These are phyloP conservation scores for Macrocentrus cingulum DNA, from an alignment of 1,140 invertebrate species.

Conservation along the genomic window DNA sequence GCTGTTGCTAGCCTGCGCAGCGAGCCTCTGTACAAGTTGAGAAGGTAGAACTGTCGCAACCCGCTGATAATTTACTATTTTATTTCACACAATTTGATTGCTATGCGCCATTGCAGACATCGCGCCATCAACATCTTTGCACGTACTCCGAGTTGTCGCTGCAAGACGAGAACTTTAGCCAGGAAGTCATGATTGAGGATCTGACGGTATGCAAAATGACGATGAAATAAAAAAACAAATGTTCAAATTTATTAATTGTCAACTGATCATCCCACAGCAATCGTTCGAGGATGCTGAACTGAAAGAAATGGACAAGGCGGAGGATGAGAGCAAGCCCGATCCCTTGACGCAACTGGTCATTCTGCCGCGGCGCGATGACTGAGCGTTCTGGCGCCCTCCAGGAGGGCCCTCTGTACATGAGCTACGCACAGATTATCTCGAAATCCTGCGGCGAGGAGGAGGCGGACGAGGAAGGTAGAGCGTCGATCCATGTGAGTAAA, in stretches of 20 bases:
- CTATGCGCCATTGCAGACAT: slow-evolving; percentile 91
- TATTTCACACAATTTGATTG: too few relatives aligned
- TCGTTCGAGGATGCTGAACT: slow-evolving; percentile 92
- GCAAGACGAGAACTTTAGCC: slow-evolving; percentile 91
- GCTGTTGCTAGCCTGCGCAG: slow-evolving; percentile 94
- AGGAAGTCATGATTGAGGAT: slow-evolving; percentile 97
- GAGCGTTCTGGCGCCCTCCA: slow-evolving; percentile 85
- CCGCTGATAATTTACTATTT: too few relatives aligned
- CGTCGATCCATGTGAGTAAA: slow-evolving; percentile 89
- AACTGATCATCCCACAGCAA: slow-evolving; percentile 65
- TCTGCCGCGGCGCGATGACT: slow-evolving; percentile 96
- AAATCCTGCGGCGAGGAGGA: slow-evolving; percentile 97
- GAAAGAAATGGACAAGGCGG: slow-evolving; percentile 85
- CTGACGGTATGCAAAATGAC: slow-evolving; percentile 75
- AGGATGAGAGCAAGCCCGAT: slow-evolving; percentile 89
- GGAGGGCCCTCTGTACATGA: slow-evolving; percentile 95
- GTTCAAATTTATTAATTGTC: background rate
- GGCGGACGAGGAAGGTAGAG: slow-evolving; percentile 86
- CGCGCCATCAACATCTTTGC: slow-evolving; percentile 97
- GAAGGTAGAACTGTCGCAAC: slow-evolving; percentile 81
- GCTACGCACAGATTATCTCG: slow-evolving; percentile 96
- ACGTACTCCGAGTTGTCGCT: slow-evolving; percentile 93
- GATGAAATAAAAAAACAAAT: too few relatives aligned
- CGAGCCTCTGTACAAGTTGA: slow-evolving; percentile 87
- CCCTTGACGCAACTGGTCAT: slow-evolving; percentile 95